Base-by-base conservation (phyloP, 2,888 invertebrate species). In the Abrostola tripartita region DNA sequence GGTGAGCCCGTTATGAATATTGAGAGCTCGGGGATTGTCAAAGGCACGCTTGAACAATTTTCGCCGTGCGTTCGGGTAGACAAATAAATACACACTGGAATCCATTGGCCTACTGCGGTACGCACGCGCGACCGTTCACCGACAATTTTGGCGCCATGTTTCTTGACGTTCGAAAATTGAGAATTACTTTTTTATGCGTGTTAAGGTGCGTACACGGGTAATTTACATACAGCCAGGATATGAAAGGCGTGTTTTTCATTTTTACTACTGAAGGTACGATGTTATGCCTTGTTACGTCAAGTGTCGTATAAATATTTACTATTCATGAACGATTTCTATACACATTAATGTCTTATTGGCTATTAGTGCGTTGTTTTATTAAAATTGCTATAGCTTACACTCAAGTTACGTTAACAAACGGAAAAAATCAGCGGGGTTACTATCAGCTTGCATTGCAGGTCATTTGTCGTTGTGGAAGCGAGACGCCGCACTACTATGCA, bases 1-100 rank as follows among this genome's bases (percentile, higher is more conserved):
- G 85, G 89, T 71, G 47, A 76, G 84, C 78, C 92, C 92, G 93
- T 92, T 93, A 93, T 92, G 91, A 92, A 92, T 93, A 92, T 92
- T 90, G 90, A 92, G 87, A 88, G 77, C 86, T 87, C 80, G 79
- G 87, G 87, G 87, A 88, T 89, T 89, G 82, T 83, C 85, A 86
- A 85, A 83, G 77, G 85, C 83, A 88, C 81, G 85, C 84, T 81
- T 86, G 81, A 83, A 82, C 81, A 82, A 88, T 89, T 91, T 92
- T 91, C 85, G 82, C 88, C 82, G 84, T 86, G 79, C 80, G 82
- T 85, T 83, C 71, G 71, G 62, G 71, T 74, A 67, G 74, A 76
- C 81, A 76, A 77, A 85, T 83, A 85, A 83, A 86, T 79, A 82
- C 79, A 85, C 81, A 81, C 78, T 78, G 82, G 84, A 82, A 86